A percentile compares a stretch with the other conserved stretches of the same genome.
These are phyloP conservation scores for Belonocnema kinseyi DNA, from an alignment of 1,140 invertebrate genomes.

Conservation along the genomic window DNA sequence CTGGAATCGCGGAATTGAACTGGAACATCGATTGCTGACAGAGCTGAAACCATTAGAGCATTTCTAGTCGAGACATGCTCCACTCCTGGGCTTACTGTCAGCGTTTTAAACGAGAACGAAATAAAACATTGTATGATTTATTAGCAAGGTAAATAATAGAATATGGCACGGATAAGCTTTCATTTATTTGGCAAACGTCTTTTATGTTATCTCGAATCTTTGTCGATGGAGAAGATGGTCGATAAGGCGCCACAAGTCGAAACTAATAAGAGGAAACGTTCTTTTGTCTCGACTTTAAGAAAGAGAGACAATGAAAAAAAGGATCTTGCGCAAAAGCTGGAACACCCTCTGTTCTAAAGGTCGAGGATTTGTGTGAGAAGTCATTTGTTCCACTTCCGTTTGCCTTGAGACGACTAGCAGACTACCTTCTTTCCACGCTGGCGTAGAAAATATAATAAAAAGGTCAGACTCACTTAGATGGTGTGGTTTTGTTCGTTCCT, in stretches of 20 bases:
- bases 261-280: not conserved
- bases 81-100: conserved; percentile 3
- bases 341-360: not conserved
- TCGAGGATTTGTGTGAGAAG: not conserved
- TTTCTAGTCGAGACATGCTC: conserved; percentile 12
- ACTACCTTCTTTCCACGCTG: not conserved
- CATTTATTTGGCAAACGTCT: conserved; percentile 53
- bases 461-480: too few species aligned
- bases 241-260: not conserved
- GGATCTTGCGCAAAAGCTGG: not conserved
- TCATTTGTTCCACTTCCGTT: too few species aligned
- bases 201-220: conserved; percentile 35
- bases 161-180: conserved; percentile 33
- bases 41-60: conserved; percentile 13
- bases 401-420: not conserved
- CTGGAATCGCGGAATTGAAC: conserved; percentile 2
- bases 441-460: not conserved
- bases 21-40: conserved; percentile 28
- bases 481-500: not conserved
- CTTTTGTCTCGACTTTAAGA: not conserved
- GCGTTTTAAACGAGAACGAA: conserved; percentile 11
- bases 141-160: conserved; percentile 12
- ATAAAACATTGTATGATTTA: conserved; percentile 7
- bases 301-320: not conserved
- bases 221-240: not conserved